phyloP scores from a whole-genome alignment of 2,797 vertebrate genomes.

The Hybognathus amarus region DNA sequence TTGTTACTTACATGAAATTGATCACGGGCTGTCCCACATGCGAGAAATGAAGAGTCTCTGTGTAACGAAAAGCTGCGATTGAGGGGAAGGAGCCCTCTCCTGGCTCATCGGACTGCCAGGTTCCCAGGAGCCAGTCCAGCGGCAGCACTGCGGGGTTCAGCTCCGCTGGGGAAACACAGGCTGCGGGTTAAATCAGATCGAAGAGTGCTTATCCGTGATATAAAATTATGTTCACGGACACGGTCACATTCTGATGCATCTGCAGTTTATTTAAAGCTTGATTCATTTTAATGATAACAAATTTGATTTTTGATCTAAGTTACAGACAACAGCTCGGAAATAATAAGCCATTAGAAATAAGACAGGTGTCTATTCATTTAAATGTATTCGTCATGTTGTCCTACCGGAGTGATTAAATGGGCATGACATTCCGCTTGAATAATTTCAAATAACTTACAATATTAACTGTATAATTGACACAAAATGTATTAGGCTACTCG shows the following conservation, averaged over 20 bases:
- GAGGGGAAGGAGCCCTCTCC: slow-evolving; percentile 87
- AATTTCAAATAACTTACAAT: not conserved
- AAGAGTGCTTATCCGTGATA: not conserved
- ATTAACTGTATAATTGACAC: not conserved
- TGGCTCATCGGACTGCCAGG: slow-evolving; percentile 86
- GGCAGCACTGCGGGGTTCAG: slow-evolving; percentile 80
- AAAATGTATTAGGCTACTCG: not conserved
- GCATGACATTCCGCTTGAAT: slow-evolving; percentile 67
- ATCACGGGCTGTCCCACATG: slow-evolving; percentile 94
- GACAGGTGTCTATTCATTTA: not conserved
- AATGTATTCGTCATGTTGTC: not conserved
- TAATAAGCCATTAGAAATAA: not conserved
- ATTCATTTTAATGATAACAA: not conserved
- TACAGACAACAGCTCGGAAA: slow-evolving; percentile 1
- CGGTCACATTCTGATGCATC: not conserved
- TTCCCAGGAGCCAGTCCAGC: slow-evolving; percentile 87
- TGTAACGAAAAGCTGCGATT: slow-evolving; percentile 88
- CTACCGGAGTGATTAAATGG: slow-evolving; percentile 66
- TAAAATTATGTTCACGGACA: not conserved
- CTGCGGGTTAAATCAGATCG: not conserved
- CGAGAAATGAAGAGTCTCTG: slow-evolving; percentile 87
- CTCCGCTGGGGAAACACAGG: slow-evolving; percentile 59
- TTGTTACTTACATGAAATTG: slow-evolving; percentile 87
- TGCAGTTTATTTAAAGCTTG: not conserved
- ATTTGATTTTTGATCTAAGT: slow-evolving; percentile 20